Conservation (phyloP, 1,140 invertebrate genomes). For the Hestina assimilis region DNA sequence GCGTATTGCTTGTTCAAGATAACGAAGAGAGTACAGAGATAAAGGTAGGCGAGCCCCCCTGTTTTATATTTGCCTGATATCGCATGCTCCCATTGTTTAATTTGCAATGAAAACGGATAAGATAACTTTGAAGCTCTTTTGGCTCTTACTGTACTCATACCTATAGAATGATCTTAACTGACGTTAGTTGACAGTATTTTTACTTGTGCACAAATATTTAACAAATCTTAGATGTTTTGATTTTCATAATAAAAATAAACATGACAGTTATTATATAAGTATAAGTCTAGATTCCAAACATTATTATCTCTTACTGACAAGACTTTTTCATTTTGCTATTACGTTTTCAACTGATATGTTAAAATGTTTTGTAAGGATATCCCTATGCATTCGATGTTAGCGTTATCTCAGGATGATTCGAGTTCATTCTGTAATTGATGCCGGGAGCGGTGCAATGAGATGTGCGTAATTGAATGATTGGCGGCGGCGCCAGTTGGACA, state of each 20-base stretch:
- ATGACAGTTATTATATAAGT: neutral
- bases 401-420: conserved; percentile 26
- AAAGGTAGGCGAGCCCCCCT: conserved; percentile 47
- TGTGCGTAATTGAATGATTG: conserved; percentile 68
- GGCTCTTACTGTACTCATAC: conserved; percentile 18
- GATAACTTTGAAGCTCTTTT: conserved; percentile 36
- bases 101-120: conserved; percentile 43
- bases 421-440: conserved; percentile 40
- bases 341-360: neutral
- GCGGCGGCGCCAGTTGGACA: conserved; percentile 59
- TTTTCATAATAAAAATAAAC: neutral
- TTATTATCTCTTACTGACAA: neutral
- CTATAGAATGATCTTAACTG: conserved; percentile 29
- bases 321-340: too few relatives aligned
- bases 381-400: neutral
- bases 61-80: conserved; percentile 39
- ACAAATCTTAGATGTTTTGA: conserved; percentile 1
- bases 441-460: conserved; percentile 35
- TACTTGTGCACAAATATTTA: conserved; percentile 43
- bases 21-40: conserved; percentile 24
- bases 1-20: conserved; percentile 19
- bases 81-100: conserved; percentile 37
- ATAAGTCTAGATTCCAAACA: too few relatives aligned
- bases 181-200: conserved; percentile 30
- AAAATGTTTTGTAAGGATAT: neutral